Evolutionary conservation across 1,140 invertebrate genomes (phyloP).

Genomic region (Ceratina calcarata): DNA sequence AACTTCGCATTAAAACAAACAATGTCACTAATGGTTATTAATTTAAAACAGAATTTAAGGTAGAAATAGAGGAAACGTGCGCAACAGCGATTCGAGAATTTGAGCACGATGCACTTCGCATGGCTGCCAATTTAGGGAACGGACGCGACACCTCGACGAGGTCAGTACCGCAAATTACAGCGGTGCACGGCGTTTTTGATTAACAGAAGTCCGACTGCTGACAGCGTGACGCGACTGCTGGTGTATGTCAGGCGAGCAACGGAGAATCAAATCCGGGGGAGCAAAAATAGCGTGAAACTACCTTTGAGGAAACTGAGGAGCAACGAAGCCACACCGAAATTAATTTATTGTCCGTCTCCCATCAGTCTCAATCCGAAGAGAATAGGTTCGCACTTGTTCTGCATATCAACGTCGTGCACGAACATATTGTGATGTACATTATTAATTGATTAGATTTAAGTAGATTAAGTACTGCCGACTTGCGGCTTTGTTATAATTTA

Average conservation of each 20-base stretch:
- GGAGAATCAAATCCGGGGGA: neutral
- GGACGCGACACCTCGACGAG: neutral
- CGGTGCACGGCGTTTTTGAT: conserved; percentile 27
- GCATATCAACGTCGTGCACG: too few relatives aligned
- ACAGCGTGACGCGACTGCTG: neutral
- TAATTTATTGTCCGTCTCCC: too few relatives aligned
- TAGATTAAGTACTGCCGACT: neutral
- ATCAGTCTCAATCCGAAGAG: too few relatives aligned
- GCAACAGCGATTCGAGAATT: neutral
- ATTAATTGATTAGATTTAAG: neutral
- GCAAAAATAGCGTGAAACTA: too few relatives aligned
- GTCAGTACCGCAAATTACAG: conserved; percentile 28
- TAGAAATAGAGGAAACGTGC: too few relatives aligned
- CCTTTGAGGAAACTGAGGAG: too few relatives aligned
- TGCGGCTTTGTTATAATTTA: conserved; percentile 7
- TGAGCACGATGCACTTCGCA: neutral
- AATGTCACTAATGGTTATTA: neutral
- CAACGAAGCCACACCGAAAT: too few relatives aligned
- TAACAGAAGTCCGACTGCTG: conserved; percentile 11
- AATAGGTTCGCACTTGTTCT: too few relatives aligned
- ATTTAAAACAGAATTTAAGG: neutral
- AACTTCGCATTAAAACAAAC: neutral
- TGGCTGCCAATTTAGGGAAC: conserved; percentile 20
- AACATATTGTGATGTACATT: neutral
- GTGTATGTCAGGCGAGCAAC: neutral